These are phyloP conservation scores for Crotalus viridis DNA, from an alignment of 2,113 vertebrate genomes.

Conservation along the genomic window DNA sequence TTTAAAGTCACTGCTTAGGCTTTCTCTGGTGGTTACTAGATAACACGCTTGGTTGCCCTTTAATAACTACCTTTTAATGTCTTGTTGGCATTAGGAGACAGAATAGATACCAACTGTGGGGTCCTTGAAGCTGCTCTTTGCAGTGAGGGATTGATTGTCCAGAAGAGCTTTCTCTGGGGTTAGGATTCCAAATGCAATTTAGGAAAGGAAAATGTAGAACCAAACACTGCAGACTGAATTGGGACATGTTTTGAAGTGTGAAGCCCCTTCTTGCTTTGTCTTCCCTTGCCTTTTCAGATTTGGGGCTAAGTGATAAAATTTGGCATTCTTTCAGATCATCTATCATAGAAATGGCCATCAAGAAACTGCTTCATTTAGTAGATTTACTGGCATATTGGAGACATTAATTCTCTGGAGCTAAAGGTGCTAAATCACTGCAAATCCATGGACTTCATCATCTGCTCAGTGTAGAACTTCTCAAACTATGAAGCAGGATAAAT, in stretches of 20 bases:
- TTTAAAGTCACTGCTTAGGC: not conserved
- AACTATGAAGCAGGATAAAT: slow-evolving; percentile 58
- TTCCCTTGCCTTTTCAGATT: slow-evolving; percentile 16
- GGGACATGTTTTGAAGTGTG: not conserved
- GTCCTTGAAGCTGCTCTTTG: too few relatives aligned
- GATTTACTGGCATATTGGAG: slow-evolving; percentile 58
- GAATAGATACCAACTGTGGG: not conserved
- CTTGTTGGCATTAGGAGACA: not conserved
- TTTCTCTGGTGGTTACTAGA: not conserved
- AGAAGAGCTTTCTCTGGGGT: not conserved
- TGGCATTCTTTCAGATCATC: slow-evolving; percentile 50
- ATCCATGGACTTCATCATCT: slow-evolving; percentile 49
- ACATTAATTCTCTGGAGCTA: slow-evolving; percentile 50
- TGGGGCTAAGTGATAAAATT: slow-evolving; percentile 50
- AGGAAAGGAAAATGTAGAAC: not conserved
- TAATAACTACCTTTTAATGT: not conserved
- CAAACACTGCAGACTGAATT: not conserved
- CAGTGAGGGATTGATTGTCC: not conserved
- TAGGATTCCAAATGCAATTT: not conserved
- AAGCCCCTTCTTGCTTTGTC: not conserved
- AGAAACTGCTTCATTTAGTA: slow-evolving; percentile 57
- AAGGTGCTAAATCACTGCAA: slow-evolving; percentile 53
- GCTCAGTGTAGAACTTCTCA: slow-evolving; percentile 52
- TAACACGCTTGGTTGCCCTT: not conserved
- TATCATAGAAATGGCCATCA: slow-evolving; percentile 57